Base-by-base conservation (phyloP, 2,888 invertebrate species). In the Corbicula japonica region DNA sequence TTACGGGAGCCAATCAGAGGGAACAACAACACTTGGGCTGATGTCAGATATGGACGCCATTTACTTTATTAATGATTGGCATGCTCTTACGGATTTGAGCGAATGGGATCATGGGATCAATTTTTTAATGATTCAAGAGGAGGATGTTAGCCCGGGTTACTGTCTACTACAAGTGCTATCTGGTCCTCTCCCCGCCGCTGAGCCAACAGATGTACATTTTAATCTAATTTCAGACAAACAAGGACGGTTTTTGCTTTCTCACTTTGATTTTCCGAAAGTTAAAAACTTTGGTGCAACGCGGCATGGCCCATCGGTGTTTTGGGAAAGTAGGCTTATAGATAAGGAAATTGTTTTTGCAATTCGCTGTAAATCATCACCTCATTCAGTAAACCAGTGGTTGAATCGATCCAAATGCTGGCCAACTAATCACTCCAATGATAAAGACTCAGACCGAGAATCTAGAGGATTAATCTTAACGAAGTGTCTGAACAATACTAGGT, bases 1-100 rank as follows among this genome's bases (percentile, higher is more conserved):
- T 6, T 74, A 60, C 46, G 74, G 74, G 0, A 74, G 74, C 52
- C 66, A 66, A 26, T 34, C 66, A 15, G 74, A 74, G 32, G 58
- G 74, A 12, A 48, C 65, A 28, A 74, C 52, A 21, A 41, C 66
- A 18, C 0, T 28, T n/a, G 66, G 54, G 12, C 18, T 66, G 12
- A 2, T 26, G 2, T 52, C 66, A 1, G 66, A 66, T 50, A 12
- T 28, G 10, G 66, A 66, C n/a, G 18, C 35, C 1, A 12, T 66
- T 12, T 5, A 1, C 18, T 66, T 52, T 34, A 0, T 26, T 5
- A n/a, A 35, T 21, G n/a, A 10, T 4, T 38, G 21, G 18, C 32
- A 52, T 41, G 52, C 52, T n/a, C 52, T 66, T 32, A 6, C n/a
- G 21, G 54, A 66, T n/a, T 21, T n/a, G 26, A 6, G 8, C 10